Base-by-base conservation (phyloP, 2,797 vertebrate genomes). In the Alcedo quadribrachys region DNA sequence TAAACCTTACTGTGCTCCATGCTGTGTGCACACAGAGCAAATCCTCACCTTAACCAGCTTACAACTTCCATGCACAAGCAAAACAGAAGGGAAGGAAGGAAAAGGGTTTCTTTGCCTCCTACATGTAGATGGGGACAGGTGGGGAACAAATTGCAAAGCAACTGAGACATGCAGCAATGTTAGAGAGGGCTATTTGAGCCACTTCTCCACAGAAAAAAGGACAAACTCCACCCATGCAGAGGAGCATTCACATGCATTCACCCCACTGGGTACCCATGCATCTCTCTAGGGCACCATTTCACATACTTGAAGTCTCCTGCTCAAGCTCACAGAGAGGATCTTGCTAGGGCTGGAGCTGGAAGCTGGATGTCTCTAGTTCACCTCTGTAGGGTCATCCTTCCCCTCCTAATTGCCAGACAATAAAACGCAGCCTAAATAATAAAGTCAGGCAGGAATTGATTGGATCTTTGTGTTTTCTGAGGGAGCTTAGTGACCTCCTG, bases 361-460 rank as follows among this genome's bases (percentile, higher is more conserved):
- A 93, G 58, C 5, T 68, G 51, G 46, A 74, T 83, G 71, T 80
- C 58, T 82, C 71, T 57, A 77, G 68, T 87, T 94, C 89, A 58
- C 40, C 61, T 92, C 66, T 62, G 62, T 11, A 83, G 53, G 43
- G 46, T 90, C 73, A 92, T 60, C 58, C 45, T 84, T 94, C n/a
- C 32, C 87, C 65, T 87, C 62, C 48, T 91, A 81, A 61, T 73
- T 75, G 67, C 63, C 85, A 90, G 75, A 83, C 25, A 90, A 54
- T 82, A 67, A 79, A 90, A 83, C 1, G 76, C 85, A 89, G 55
- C 54, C 79, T 81, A 73, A 90, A 42, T 78, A 78, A 86, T 27
- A 54, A 45, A 71, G 45, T 57, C 46, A 83, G 21, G 51, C 53
- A 43, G 46, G 51, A 88, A 14, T 57, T 92, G 21, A 86, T 24